Conservation (phyloP, 2,797 vertebrate species). For the Rhinatrema bivittatum region DNA sequence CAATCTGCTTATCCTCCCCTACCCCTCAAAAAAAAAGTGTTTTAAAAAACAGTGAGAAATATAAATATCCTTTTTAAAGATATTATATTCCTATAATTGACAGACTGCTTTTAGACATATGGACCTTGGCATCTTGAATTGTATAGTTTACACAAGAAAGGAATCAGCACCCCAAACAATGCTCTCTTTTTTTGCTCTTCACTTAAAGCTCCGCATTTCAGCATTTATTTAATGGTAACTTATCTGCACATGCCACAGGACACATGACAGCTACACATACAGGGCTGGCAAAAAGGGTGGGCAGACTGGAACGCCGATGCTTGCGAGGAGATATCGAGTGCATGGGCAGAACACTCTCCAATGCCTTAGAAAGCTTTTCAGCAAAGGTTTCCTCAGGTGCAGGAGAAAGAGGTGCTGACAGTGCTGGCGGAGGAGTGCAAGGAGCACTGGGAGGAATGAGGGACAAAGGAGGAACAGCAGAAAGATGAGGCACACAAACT, state of each 20-base stretch:
- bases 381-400: slow-evolving; percentile 84
- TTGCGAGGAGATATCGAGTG: slow-evolving; percentile 72
- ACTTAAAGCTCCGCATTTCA: slow-evolving; percentile 32
- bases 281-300: slow-evolving; percentile 88
- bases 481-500: slow-evolving; percentile 83
- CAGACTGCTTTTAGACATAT: too few species aligned
- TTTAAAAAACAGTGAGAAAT: too few species aligned
- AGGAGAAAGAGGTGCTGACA: slow-evolving; percentile 63
- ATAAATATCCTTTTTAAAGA: too few species aligned
- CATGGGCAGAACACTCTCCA: slow-evolving; percentile 92
- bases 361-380: slow-evolving; percentile 89
- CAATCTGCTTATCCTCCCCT: too few species aligned
- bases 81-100: too few species aligned
- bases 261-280: slow-evolving; percentile 77
- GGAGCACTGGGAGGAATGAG: slow-evolving; percentile 78
- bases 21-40: too few species aligned
- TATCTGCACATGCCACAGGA: slow-evolving; percentile 57
- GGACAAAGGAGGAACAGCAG: slow-evolving; percentile 61
- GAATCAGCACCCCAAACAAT: too few species aligned
- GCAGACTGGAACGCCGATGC: slow-evolving; percentile 89
- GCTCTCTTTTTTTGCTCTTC: too few species aligned
- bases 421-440: slow-evolving; percentile 64
- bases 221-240: slow-evolving; percentile 70
- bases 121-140: too few species aligned
- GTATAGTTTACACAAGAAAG: too few species aligned